Conservation (phyloP, 23 tunicate genomes). For the Corella eumyota region DNA sequence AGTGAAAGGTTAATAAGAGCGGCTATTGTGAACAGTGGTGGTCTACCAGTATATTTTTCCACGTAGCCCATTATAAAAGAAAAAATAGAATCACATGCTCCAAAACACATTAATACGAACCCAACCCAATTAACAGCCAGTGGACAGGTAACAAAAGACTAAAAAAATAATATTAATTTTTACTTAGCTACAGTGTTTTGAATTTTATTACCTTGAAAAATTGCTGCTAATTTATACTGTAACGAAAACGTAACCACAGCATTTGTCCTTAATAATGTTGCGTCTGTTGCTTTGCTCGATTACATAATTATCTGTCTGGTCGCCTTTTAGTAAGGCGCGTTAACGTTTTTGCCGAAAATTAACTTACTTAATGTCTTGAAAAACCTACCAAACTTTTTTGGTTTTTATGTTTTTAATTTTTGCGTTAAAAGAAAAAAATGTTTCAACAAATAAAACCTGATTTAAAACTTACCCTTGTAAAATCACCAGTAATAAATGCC, state of each 20-base stretch:
- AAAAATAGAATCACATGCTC: slow-evolving; percentile 65
- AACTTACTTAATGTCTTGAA: too few relatives aligned
- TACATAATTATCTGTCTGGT: neutral
- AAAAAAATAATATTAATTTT: slow-evolving; percentile 2
- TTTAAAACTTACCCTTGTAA: slow-evolving; percentile 48
- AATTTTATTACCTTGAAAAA: neutral
- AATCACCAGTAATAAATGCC: slow-evolving; percentile 79
- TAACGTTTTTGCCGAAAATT: too few relatives aligned
- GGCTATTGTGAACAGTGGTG: slow-evolving; percentile 46
- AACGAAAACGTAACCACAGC: neutral
- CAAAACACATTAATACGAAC: slow-evolving; percentile 81
- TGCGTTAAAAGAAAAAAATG: too few relatives aligned
- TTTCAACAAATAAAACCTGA: neutral
- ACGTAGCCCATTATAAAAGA: slow-evolving; percentile 55
- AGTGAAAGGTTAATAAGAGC: slow-evolving; percentile 55
- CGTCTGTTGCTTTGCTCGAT: neutral
- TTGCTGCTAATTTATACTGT: neutral
- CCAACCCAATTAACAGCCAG: slow-evolving; percentile 93
- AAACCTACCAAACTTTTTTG: too few relatives aligned
- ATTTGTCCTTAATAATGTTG: neutral
- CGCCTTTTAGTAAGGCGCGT: too few relatives aligned
- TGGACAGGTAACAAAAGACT: slow-evolving; percentile 87
- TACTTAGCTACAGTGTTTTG: neutral
- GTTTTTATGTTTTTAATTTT: too few relatives aligned
- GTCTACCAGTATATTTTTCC: slow-evolving; percentile 73